These are phyloP conservation scores for Pseudococcus viburni DNA, from an alignment of 2,888 invertebrate genomes.

Conservation along the genomic window DNA sequence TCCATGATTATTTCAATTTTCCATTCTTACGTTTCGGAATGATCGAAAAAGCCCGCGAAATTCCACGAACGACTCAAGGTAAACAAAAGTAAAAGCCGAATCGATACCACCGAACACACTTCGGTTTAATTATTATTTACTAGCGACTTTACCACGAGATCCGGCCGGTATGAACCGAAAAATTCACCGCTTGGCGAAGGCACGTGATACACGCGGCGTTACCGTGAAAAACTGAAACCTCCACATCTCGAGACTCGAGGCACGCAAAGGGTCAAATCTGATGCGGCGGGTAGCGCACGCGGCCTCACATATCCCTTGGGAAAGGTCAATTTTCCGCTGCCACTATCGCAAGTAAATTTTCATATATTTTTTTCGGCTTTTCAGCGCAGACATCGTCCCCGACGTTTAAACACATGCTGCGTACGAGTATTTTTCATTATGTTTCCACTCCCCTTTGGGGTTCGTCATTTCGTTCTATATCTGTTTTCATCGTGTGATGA, in stretches of 20 bases:
- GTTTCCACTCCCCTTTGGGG: not conserved
- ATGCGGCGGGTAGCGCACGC: constrained; percentile 44
- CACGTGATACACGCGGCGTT: not conserved
- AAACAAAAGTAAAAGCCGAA: not conserved
- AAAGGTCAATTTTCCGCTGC: constrained; percentile 43
- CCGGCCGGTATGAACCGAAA: not conserved
- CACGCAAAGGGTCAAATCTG: constrained; percentile 55
- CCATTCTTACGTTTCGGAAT: not conserved
- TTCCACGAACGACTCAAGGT: not conserved
- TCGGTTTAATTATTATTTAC: not conserved
- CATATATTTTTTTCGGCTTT: not conserved
- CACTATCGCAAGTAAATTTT: not conserved
- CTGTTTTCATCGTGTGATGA: not conserved
- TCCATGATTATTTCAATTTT: not conserved
- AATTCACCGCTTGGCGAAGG: not conserved
- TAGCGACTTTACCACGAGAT: not conserved
- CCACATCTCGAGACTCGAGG: constrained; percentile 40
- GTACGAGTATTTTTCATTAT: constrained; percentile 14
- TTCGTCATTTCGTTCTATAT: not conserved
- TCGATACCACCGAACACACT: not conserved
- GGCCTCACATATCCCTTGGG: constrained; percentile 45
- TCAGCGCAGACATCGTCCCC: not conserved
- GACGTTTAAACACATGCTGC: not conserved
- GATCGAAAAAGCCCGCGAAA: not conserved
- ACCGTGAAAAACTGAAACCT: constrained; percentile 30